These are phyloP conservation scores for Semotilus atromaculatus DNA, from an alignment of 2,797 vertebrate genomes.

Conservation along the genomic window DNA sequence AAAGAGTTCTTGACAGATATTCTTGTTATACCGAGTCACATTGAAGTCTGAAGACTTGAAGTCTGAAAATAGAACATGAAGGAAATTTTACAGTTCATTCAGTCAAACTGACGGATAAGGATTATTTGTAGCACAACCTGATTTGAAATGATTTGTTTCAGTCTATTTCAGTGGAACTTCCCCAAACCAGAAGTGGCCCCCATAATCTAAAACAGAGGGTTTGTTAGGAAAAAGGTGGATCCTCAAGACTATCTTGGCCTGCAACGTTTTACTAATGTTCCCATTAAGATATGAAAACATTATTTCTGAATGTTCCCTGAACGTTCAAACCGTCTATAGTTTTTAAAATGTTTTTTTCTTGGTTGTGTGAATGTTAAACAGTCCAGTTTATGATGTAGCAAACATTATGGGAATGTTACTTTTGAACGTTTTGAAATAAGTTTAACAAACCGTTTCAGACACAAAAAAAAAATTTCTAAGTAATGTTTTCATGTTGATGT, in stretches of 20 bases:
- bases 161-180: neutral
- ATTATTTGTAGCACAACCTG: neutral
- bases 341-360: too few species aligned
- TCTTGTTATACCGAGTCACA: neutral
- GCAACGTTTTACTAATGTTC: neutral
- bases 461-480: too few species aligned
- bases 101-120: neutral
- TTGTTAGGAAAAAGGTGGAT: too few species aligned
- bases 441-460: neutral
- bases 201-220: neutral
- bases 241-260: neutral
- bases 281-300: neutral
- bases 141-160: neutral
- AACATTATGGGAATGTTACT: neutral
- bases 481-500: neutral
- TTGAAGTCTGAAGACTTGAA: neutral
- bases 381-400: neutral
- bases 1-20: neutral
- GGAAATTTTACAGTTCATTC: neutral
- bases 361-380: neutral
- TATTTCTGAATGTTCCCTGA: neutral
- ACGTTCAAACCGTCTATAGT: too few species aligned
- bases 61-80: neutral
- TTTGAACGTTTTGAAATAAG: neutral
- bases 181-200: too few species aligned